Evolutionary conservation across 1,140 invertebrate species (phyloP), one percentile per base, ranked within the genome.

Genomic region (Lepidostoma basale): DNA sequence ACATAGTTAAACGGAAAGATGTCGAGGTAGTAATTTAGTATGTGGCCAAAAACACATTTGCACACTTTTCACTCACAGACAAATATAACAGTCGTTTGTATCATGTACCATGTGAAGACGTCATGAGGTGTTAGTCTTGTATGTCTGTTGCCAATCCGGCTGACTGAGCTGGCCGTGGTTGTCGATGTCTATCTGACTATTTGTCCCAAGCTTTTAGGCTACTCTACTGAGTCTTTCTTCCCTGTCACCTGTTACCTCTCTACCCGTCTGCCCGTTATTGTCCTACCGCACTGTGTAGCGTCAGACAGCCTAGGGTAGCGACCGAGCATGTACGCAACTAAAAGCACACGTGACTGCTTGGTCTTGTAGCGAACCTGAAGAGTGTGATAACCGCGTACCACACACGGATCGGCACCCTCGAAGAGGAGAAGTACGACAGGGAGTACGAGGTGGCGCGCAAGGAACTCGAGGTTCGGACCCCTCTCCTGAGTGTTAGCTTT

Each of bases 1-100:
- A 94, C 87, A 86, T 94, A 85, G 96, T 98, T 83, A 93, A 94
- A 87, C 92, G 90, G 87, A 98, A 98, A 92, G 97, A 99, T 85
- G 92, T 90, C 83, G 95, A 98, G 95, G 95, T 95, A 88, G 67
- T 72, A 66, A 67, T 42, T 42, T 36, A 62, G 44, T 68, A 16
- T 20, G 30, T 25, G 42, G 44, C 52, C 44, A 64, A 36, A 49
- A 14, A 14, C 30, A 49, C 20, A 14, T 12, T 45, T 40, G 39
- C 47, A 66, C 63, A 66, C 49, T 47, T 23, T 28, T 16, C 59
- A 64, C 62, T 49, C n/a, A 64, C 62, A 67, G 77, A 79, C 77
- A 74, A 74, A 18, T 36, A 63, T 59, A 74, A 40, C 56, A 60
- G 23, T 23, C 56, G 56, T 60, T 22, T 42, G 52, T 56, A 56